These are phyloP conservation scores for Pachyseris speciosa DNA, from an alignment of 64 coral and sea anemone species.

Conservation along the genomic window DNA sequence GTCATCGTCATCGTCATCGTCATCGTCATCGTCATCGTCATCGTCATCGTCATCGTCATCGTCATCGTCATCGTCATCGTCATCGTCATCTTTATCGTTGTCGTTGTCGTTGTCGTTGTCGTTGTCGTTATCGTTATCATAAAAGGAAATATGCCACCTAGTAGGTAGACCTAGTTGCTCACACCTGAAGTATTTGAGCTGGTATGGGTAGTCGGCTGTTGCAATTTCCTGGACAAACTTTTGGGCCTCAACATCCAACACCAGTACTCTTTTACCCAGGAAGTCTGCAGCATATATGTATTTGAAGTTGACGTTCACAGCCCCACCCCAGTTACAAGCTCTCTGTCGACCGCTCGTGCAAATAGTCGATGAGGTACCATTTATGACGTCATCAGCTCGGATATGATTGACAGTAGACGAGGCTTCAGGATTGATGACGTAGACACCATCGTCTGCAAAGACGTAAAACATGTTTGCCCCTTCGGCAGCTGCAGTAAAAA, in stretches of 20 bases:
- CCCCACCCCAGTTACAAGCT: constrained; percentile 68
- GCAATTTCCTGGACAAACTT: constrained; percentile 42
- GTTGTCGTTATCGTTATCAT: too few relatives aligned
- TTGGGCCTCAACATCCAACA: constrained; percentile 45
- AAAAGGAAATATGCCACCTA: background rate
- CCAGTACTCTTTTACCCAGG: constrained; percentile 48
- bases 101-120: too few relatives aligned
- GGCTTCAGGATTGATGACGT: constrained; percentile 66
- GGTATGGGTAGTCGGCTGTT: constrained; percentile 44
- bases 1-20: too few relatives aligned
- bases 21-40: too few relatives aligned
- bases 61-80: too few relatives aligned
- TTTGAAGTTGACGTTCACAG: constrained; percentile 29
- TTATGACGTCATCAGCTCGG: constrained; percentile 61
- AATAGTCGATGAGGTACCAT: constrained; percentile 14
- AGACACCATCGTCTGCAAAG: constrained; percentile 65
- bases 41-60: too few relatives aligned
- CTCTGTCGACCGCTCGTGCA: constrained; percentile 40
- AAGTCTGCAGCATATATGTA: constrained; percentile 59
- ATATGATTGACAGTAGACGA: constrained; percentile 50
- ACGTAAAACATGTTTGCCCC: constrained; percentile 46
- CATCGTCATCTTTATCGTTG: too few relatives aligned
- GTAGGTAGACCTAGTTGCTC: background rate
- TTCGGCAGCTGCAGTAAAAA: background rate
- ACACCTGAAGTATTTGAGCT: constrained; percentile 59